Evolutionary conservation across 2,888 invertebrate genomes (phyloP).

Genomic region (Lithophane socia): DNA sequence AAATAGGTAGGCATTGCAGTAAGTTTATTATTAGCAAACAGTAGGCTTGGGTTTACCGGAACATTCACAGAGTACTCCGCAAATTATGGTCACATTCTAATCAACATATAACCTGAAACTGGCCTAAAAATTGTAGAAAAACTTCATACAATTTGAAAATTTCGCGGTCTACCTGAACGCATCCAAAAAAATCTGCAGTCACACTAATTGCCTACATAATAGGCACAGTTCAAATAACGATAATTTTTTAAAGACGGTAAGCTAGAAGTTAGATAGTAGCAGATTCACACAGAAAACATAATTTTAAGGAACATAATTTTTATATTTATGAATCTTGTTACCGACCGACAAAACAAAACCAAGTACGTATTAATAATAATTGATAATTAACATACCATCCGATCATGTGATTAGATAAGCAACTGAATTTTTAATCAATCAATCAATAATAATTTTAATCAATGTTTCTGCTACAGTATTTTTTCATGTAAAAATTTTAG

Average conservation of each 20-base stretch:
- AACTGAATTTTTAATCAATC: conserved; percentile 17
- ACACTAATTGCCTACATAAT: no score
- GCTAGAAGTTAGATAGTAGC: background rate
- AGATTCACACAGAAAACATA: background rate
- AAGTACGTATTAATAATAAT: conserved; percentile 12
- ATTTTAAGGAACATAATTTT: background rate
- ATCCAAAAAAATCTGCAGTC: no score
- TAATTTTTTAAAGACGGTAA: background rate
- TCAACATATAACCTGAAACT: no score
- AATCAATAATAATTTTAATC: conserved; percentile 12
- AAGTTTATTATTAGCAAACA: conserved; percentile 40
- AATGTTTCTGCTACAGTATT: conserved; percentile 8
- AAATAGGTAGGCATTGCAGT: conserved; percentile 33
- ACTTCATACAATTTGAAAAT: no score
- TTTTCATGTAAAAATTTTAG: background rate
- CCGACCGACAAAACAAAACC: background rate
- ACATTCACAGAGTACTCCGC: no score
- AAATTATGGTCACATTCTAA: background rate
- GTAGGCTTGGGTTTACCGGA: background rate
- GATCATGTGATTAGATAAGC: conserved; percentile 30
- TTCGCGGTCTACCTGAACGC: no score
- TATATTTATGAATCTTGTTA: background rate
- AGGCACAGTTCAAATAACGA: background rate
- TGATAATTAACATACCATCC: conserved; percentile 11
- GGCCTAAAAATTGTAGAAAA: no score